phyloP scores from a whole-genome alignment of 2,113 vertebrate species.

The Equus przewalskii region DNA sequence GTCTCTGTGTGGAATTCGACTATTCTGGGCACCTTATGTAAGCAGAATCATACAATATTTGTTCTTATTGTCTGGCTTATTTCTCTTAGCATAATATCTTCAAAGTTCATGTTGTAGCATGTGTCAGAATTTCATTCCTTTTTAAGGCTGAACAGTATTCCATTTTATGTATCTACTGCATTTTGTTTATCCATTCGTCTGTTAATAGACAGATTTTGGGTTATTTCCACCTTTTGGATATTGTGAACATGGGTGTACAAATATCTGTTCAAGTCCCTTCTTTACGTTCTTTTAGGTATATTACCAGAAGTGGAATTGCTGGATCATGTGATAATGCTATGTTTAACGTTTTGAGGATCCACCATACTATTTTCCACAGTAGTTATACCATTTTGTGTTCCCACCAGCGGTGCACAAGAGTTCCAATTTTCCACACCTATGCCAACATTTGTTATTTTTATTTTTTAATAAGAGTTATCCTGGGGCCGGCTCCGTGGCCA shows the following conservation, averaged over 20 bases:
- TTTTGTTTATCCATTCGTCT: background rate
- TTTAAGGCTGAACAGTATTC: background rate
- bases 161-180: background rate
- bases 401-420: background rate
- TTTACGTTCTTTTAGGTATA: background rate
- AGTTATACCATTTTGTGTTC: background rate
- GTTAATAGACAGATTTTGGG: background rate
- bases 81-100: conserved; percentile 30
- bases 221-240: background rate
- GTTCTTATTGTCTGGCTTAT: background rate
- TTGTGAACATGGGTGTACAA: background rate
- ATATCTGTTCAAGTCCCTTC: background rate
- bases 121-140: conserved; percentile 21
- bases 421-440: background rate
- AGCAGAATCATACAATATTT: background rate
- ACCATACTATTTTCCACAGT: background rate
- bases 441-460: background rate
- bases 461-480: background rate
- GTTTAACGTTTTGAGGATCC: conserved; percentile 31
- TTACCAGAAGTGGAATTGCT: background rate
- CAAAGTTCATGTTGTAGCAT: background rate
- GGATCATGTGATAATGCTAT: background rate
- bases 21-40: background rate
- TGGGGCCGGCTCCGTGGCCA: background rate
- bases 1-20: background rate